A percentile compares a stretch with the other conserved stretches of the same genome.
Evolutionary conservation across 2,888 invertebrate genomes (phyloP).

Genomic region (Heterodera filipjevi): DNA sequence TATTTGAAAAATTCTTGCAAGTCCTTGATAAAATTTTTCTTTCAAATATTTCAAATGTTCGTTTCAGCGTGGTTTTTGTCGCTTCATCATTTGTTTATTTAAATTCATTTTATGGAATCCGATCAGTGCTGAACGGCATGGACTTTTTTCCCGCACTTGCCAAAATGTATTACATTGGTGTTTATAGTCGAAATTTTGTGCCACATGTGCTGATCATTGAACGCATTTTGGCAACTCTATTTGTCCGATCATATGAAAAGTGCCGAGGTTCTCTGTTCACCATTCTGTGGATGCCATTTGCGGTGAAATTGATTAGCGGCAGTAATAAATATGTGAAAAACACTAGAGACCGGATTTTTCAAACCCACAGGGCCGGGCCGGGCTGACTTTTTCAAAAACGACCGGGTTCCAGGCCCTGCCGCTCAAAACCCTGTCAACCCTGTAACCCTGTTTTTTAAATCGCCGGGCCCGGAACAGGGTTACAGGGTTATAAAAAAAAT

Average conservation of each 20-base stretch:
- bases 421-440: too few species aligned
- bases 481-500: too few species aligned
- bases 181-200: background rate
- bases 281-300: background rate
- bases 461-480: too few species aligned
- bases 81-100: background rate
- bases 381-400: too few species aligned
- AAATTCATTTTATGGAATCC: background rate
- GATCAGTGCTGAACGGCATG: background rate
- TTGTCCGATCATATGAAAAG: background rate
- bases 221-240: constrained; percentile 1
- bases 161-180: background rate
- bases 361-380: too few species aligned
- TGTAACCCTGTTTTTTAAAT: too few species aligned
- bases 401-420: too few species aligned
- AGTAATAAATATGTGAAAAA: too few species aligned
- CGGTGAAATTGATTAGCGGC: too few species aligned
- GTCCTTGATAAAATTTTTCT: too few species aligned
- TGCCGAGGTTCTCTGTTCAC: background rate
- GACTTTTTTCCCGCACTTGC: background rate
- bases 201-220: background rate
- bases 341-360: too few species aligned
- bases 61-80: background rate
- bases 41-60: background rate
- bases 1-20: too few species aligned